phyloP scores from a whole-genome alignment of 2,113 vertebrate genomes.

The Pyrgilauda ruficollis region DNA sequence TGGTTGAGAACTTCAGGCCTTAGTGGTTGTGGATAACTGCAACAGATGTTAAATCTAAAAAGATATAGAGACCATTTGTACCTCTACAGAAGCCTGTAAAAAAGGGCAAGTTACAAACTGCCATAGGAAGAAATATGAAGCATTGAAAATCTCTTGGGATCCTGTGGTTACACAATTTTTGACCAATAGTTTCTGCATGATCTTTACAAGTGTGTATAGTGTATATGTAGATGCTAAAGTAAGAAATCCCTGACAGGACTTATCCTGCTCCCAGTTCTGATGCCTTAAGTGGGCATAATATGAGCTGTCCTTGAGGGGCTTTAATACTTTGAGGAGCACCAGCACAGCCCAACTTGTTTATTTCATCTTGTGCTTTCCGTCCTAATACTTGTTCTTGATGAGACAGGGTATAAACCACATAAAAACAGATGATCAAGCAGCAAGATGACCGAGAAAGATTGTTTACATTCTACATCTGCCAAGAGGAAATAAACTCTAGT shows the following conservation, averaged over 20 bases:
- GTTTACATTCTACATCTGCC: conserved; percentile 30
- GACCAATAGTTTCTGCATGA: not conserved
- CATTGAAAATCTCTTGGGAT: not conserved
- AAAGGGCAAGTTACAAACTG: not conserved
- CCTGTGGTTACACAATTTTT: not conserved
- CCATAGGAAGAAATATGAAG: not conserved
- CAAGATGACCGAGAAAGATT: not conserved
- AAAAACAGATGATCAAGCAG: not conserved
- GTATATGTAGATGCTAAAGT: not conserved
- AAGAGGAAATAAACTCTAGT: conserved; percentile 52
- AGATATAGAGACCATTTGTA: not conserved
- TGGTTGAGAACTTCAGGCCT: not conserved
- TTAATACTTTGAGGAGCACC: not conserved
- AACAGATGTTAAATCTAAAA: not conserved
- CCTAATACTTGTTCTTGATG: not conserved
- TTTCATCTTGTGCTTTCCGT: not conserved
- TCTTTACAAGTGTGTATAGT: not conserved
- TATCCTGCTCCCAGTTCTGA: not conserved
- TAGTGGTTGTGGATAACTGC: not conserved
- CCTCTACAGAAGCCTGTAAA: not conserved
- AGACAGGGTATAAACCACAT: not conserved
- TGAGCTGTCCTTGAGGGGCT: not conserved
- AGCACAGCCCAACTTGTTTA: not conserved
- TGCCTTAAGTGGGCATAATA: not conserved
- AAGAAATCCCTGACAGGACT: not conserved